Conservation (phyloP, 2,888 invertebrate species). For the Boloria selene region DNA sequence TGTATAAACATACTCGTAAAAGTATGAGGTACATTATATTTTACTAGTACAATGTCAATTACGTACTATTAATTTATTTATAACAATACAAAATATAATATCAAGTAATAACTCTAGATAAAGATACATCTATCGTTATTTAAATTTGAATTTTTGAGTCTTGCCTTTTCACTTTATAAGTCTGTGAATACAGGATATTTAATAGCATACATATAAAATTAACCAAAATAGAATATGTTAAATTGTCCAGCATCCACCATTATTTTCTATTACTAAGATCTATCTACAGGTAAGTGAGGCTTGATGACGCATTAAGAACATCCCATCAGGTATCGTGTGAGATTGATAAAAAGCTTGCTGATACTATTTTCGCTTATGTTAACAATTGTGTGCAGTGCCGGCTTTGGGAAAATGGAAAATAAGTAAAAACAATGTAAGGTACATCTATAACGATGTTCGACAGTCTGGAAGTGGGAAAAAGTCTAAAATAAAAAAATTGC, state of each 20-base stretch:
- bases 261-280: conserved; percentile 4
- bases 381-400: conserved; percentile 16
- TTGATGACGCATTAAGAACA: conserved; percentile 25
- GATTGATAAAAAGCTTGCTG: conserved; percentile 24
- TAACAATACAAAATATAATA: too few relatives aligned
- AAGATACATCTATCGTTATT: too few relatives aligned
- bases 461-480: neutral
- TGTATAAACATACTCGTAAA: too few relatives aligned
- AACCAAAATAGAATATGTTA: too few relatives aligned
- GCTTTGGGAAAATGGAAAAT: conserved; percentile 1
- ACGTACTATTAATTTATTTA: too few relatives aligned
- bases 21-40: too few relatives aligned
- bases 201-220: too few relatives aligned
- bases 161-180: neutral
- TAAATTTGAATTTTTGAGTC: neutral
- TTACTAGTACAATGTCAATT: too few relatives aligned
- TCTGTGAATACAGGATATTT: too few relatives aligned
- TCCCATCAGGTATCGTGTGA: conserved; percentile 22
- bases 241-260: neutral
- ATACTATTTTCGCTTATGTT: conserved; percentile 22
- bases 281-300: conserved; percentile 33
- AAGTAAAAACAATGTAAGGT: neutral
- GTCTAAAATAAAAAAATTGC: neutral
- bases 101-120: too few relatives aligned
- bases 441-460: neutral